A percentile compares a stretch with the other conserved stretches of the same genome.
phyloP scores from a whole-genome alignment of 1,140 invertebrate species.

The Heliothis subflexa region DNA sequence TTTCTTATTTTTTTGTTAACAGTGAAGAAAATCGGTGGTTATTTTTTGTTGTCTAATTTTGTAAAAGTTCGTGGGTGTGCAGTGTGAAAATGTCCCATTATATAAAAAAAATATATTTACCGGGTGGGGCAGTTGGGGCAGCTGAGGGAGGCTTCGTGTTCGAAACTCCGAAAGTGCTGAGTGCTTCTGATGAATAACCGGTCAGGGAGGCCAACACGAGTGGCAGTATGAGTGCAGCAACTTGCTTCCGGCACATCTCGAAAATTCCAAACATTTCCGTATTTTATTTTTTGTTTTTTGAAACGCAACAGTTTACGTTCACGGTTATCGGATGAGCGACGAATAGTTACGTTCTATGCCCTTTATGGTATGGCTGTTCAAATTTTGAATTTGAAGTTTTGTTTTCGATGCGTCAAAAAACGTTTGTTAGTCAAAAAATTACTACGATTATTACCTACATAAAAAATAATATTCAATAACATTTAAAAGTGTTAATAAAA shows the following conservation, averaged over 20 bases:
- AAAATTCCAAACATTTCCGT: slow-evolving; percentile 53
- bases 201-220: slow-evolving; percentile 79
- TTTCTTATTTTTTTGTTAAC: slow-evolving; percentile 7
- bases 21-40: slow-evolving; percentile 29
- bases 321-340: background rate
- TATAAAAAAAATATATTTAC: slow-evolving; percentile 79
- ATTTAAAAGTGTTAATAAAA: background rate
- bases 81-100: slow-evolving; percentile 65
- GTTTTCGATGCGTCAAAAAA: slow-evolving; percentile 20
- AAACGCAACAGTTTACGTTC: slow-evolving; percentile 38
- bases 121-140: slow-evolving; percentile 85
- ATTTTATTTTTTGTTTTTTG: slow-evolving; percentile 13
- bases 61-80: slow-evolving; percentile 36
- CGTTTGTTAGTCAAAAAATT: background rate
- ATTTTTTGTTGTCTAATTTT: slow-evolving; percentile 25
- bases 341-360: slow-evolving; percentile 27
- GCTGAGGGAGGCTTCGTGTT: slow-evolving; percentile 81
- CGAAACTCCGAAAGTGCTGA: slow-evolving; percentile 90
- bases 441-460: background rate
- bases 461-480: too few relatives aligned
- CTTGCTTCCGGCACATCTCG: slow-evolving; percentile 64
- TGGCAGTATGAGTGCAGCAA: slow-evolving; percentile 69
- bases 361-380: slow-evolving; percentile 27
- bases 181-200: slow-evolving; percentile 84
- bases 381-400: slow-evolving; percentile 34